These are phyloP conservation scores for Drosophila melanosoma DNA, from an alignment of 2,888 invertebrate genomes.

Conservation along the genomic window DNA sequence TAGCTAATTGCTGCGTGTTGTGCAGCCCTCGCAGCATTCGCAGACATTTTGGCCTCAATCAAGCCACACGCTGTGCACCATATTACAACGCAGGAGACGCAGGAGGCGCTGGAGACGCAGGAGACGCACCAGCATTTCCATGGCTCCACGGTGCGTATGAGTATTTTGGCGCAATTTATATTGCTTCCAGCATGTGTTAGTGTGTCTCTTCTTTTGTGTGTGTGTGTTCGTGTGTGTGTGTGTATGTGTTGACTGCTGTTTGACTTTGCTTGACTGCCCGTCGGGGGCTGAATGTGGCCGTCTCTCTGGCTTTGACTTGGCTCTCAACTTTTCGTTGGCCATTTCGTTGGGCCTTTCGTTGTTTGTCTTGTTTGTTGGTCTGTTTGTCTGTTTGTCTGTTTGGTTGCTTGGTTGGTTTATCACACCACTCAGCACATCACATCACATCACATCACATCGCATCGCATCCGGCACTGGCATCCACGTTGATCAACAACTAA, in stretches of 20 bases:
- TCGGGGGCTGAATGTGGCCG: slow-evolving; percentile 29
- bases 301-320: slow-evolving; percentile 18
- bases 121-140: slow-evolving; percentile 1
- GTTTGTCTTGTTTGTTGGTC: slow-evolving; percentile 32
- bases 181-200: slow-evolving; percentile 45
- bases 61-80: slow-evolving; percentile 53
- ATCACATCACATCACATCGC: slow-evolving; percentile 12
- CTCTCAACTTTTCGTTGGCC: slow-evolving; percentile 44
- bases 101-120: neutral
- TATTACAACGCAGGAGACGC: slow-evolving; percentile 11
- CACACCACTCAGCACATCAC: neutral
- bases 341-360: slow-evolving; percentile 44
- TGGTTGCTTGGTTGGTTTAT: slow-evolving; percentile 25
- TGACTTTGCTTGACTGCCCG: slow-evolving; percentile 57
- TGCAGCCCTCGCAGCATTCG: slow-evolving; percentile 48
- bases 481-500: slow-evolving; percentile 3
- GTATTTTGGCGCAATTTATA: slow-evolving; percentile 59
- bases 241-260: slow-evolving; percentile 41
- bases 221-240: slow-evolving; percentile 3
- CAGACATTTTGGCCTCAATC: slow-evolving; percentile 62
- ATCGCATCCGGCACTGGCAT: slow-evolving; percentile 18
- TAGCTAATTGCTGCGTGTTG: neutral
- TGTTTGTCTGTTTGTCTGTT: neutral
- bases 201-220: neutral
- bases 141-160: slow-evolving; percentile 53